These are phyloP conservation scores for Cephus nigrinus DNA, from an alignment of 2,888 invertebrate genomes.

Conservation along the genomic window DNA sequence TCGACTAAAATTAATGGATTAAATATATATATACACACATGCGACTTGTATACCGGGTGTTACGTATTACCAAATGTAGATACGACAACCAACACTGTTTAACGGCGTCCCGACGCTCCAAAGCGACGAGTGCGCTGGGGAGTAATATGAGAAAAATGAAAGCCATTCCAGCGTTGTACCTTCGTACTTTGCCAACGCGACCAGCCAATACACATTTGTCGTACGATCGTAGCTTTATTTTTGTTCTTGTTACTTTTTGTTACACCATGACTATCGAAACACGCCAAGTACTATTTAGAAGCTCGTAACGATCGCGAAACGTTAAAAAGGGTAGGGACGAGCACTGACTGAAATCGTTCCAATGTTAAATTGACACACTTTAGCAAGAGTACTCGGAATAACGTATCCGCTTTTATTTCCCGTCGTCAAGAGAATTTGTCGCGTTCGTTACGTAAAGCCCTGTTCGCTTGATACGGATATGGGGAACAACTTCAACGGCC, in stretches of 20 bases:
- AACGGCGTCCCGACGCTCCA: neutral
- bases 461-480: neutral
- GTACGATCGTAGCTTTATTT: neutral
- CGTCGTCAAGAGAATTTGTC: neutral
- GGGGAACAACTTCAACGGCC: neutral
- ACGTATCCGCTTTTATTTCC: neutral
- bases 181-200: neutral
- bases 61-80: neutral
- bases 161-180: neutral
- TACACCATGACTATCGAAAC: neutral
- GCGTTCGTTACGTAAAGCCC: neutral
- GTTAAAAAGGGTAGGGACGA: neutral
- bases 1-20: conserved; percentile 48
- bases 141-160: neutral
- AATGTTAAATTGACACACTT: neutral
- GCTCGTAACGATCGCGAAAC: neutral
- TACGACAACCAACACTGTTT: neutral
- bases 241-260: neutral
- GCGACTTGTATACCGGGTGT: neutral
- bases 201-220: neutral
- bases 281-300: neutral
- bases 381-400: neutral
- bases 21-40: conserved; percentile 19
- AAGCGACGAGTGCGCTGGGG: neutral
- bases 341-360: neutral